phyloP scores from a whole-genome alignment of 2,888 invertebrate species.

The Pammene aurita region DNA sequence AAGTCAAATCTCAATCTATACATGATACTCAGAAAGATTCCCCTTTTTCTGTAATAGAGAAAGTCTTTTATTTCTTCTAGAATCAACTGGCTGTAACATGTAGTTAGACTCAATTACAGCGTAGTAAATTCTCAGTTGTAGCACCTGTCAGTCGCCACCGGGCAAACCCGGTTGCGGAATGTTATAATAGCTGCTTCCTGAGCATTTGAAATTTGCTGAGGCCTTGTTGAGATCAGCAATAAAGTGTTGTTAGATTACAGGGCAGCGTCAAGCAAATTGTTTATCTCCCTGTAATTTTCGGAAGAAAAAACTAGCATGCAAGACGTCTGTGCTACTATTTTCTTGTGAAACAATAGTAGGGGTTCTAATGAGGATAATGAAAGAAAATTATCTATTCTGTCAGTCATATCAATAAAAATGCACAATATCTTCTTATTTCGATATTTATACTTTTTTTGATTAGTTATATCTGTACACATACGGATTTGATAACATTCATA shows the following conservation, averaged over 20 bases:
- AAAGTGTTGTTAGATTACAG: not conserved
- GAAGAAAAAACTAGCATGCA: too few species aligned
- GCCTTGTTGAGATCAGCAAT: not conserved
- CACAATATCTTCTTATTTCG: too few species aligned
- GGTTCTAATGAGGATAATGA: not conserved
- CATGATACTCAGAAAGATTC: not conserved
- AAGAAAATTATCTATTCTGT: not conserved
- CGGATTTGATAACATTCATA: too few species aligned
- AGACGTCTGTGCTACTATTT: not conserved
- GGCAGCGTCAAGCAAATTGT: too few species aligned
- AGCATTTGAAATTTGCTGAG: conserved; percentile 5
- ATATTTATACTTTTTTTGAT: too few species aligned
- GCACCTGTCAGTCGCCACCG: conserved; percentile 19
- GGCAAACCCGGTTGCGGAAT: conserved; percentile 24
- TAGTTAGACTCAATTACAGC: conserved; percentile 27
- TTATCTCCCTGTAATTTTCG: too few species aligned
- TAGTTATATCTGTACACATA: too few species aligned
- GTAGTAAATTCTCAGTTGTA: conserved; percentile 30
- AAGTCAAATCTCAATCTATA: not conserved
- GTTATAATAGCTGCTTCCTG: conserved; percentile 20
- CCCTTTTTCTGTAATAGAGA: not conserved
- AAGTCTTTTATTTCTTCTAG: conserved; percentile 15
- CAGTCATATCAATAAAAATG: not conserved
- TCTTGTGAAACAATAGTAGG: not conserved
- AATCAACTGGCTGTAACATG: conserved; percentile 9